phyloP scores from a whole-genome alignment of 2,888 invertebrate genomes.

The Germaria angustata region DNA sequence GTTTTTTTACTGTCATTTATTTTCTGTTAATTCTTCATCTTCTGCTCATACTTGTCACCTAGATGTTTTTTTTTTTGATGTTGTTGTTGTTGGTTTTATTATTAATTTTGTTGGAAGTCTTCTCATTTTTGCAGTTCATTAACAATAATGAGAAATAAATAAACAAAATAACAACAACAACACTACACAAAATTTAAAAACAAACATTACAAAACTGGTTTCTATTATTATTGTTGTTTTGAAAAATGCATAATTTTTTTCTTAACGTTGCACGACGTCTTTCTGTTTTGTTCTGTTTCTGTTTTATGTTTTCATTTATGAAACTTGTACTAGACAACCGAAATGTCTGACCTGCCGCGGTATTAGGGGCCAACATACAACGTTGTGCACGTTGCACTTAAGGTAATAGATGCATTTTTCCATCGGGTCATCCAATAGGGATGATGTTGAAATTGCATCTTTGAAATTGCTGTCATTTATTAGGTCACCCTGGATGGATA shows the following conservation, averaged over 20 bases:
- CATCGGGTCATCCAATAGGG: too few species aligned
- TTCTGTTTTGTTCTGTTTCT: constrained; percentile 15
- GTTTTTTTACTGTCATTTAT: constrained; percentile 31
- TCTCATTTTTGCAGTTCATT: constrained; percentile 38
- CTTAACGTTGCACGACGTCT: not conserved
- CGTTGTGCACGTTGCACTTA: not conserved
- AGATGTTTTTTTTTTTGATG: too few species aligned
- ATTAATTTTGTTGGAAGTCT: not conserved
- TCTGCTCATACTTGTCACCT: not conserved
- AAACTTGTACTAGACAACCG: constrained; percentile 20
- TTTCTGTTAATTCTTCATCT: constrained; percentile 36
- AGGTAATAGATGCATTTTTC: too few species aligned
- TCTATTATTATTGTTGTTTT: constrained; percentile 35
- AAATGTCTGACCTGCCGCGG: constrained; percentile 20
- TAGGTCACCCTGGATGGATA: too few species aligned
- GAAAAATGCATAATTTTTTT: not conserved
- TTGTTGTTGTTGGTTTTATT: too few species aligned
- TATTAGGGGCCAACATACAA: constrained; percentile 19
- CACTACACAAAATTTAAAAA: not conserved
- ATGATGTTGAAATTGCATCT: too few species aligned
- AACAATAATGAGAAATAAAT: constrained; percentile 29
- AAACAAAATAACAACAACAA: not conserved
- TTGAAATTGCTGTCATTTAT: too few species aligned
- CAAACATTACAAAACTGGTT: constrained; percentile 40
- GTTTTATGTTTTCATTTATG: constrained; percentile 26